Conservation (phyloP, 2,113 vertebrate species). For the Arenaria interpres region DNA sequence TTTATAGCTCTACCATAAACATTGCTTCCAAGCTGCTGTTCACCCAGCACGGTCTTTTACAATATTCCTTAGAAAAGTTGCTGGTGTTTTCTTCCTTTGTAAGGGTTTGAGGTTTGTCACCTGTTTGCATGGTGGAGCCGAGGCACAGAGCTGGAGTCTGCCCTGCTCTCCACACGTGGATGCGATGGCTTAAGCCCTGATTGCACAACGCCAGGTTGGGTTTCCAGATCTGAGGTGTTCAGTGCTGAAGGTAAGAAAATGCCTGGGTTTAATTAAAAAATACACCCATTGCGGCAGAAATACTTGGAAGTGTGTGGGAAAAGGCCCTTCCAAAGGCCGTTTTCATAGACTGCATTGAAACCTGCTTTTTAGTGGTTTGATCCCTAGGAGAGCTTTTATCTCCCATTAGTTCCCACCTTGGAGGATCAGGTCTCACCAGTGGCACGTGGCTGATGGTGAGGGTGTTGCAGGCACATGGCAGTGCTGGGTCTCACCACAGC, state of each 20-base stretch:
- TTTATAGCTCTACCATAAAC: conserved; percentile 64
- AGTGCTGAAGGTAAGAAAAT: conserved; percentile 37
- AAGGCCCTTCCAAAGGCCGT: not conserved
- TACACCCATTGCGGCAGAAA: not conserved
- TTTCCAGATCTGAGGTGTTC: not conserved
- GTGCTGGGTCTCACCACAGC: fast-evolving
- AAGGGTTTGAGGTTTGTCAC: not conserved
- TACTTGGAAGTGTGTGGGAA: not conserved
- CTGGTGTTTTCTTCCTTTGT: not conserved
- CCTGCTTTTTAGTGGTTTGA: not conserved
- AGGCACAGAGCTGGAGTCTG: not conserved
- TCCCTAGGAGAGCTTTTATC: not conserved
- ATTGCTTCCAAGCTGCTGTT: conserved; percentile 17
- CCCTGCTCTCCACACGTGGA: not conserved
- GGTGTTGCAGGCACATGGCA: not conserved
- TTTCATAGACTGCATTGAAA: not conserved
- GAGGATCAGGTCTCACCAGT: not conserved
- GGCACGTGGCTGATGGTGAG: fast-evolving
- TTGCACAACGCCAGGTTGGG: not conserved
- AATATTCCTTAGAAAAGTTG: not conserved
- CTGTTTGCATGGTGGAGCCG: not conserved
- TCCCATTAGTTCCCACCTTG: not conserved
- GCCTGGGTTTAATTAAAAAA: not conserved
- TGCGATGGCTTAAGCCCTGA: not conserved
- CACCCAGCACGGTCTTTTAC: not conserved